phyloP scores from a whole-genome alignment of 2,888 invertebrate species.

The Agrochola circellaris region DNA sequence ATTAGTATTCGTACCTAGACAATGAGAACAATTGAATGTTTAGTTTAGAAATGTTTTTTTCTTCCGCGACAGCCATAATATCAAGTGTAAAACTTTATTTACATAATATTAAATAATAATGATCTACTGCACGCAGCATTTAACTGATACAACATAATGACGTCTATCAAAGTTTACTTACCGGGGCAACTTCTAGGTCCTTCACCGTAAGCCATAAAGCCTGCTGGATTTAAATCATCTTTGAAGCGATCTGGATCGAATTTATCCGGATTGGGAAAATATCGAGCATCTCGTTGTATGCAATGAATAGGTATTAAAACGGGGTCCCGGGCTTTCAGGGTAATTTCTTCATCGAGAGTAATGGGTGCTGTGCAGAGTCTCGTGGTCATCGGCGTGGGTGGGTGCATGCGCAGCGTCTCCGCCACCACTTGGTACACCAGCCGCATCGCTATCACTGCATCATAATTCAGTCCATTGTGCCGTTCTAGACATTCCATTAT shows the following conservation, averaged over 20 bases:
- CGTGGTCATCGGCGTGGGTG: constrained; percentile 86
- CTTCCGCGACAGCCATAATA: constrained; percentile 37
- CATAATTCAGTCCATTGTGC: constrained; percentile 82
- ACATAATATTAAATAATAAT: constrained; percentile 32
- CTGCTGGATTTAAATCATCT: constrained; percentile 80
- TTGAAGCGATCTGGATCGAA: constrained; percentile 85
- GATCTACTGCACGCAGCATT: neutral
- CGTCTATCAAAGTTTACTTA: constrained; percentile 68
- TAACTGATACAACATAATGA: neutral
- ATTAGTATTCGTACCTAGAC: constrained; percentile 60
- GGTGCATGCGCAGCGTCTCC: constrained; percentile 85
- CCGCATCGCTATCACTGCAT: constrained; percentile 83
- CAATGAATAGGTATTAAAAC: constrained; percentile 84
- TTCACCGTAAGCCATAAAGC: constrained; percentile 86
- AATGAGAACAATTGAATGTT: constrained; percentile 69
- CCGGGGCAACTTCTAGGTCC: constrained; percentile 88
- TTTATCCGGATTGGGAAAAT: constrained; percentile 85
- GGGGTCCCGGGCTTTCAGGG: constrained; percentile 80
- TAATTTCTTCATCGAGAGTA: constrained; percentile 77
- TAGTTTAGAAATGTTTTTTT: constrained; percentile 49
- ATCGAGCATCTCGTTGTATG: constrained; percentile 83
- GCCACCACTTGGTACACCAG: constrained; percentile 78
- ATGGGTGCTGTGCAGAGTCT: constrained; percentile 84
- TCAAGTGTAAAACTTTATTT: neutral
- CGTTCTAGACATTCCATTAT: constrained; percentile 79